Base-by-base conservation (phyloP, 2,888 invertebrate genomes). In the Idaea dimidiata region DNA sequence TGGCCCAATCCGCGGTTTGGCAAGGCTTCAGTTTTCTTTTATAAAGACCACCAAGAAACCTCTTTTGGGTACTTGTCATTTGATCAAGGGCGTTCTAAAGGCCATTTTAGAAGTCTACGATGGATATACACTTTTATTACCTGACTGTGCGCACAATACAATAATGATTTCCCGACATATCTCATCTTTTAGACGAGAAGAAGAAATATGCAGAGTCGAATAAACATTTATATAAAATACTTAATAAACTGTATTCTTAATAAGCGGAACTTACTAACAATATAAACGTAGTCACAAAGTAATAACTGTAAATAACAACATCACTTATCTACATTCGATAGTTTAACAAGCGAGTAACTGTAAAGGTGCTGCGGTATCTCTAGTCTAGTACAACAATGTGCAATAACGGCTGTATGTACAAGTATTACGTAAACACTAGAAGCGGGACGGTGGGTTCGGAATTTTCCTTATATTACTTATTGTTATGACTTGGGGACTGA, bases 261-360 rank as follows among this genome's bases (percentile, higher is more conserved):
- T 18, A 18, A 56, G 18, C 18, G 56, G 56, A 17, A 17, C 18
- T 16, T 56, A 56, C 18, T 14, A 56, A 56, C 56, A 56, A 18
- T 56, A 17, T 17, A 56, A 56, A 56, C 17, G 17, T 56, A 56
- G 4, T 17, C 14, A 56, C 17, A 56, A 56, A 17, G 18, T 56
- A 17, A 24, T 24, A 24, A 17, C 6, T 54, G 16, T 54, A 54
- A 17, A 16, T 54, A 54, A 17, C 54, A 54, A 54, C 17, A 54
- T 43, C 43, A 64, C 65, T 66, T 69, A 71, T 66, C 69, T 71
- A 71, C 58, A 64, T 24, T 24, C 24, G 24, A 65, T 62, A 56
- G 60, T 56, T 60, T 55, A 64, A 71, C 59, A 69, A 71, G 69
- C 71, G 62, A 62, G 67, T 58, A 64, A 71, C 65, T 66, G 60